Percentiles rank a stretch among this genome's conserved stretches.
Conservation (phyloP, 1,140 invertebrate genomes). For the Chironomus striatipennis region DNA sequence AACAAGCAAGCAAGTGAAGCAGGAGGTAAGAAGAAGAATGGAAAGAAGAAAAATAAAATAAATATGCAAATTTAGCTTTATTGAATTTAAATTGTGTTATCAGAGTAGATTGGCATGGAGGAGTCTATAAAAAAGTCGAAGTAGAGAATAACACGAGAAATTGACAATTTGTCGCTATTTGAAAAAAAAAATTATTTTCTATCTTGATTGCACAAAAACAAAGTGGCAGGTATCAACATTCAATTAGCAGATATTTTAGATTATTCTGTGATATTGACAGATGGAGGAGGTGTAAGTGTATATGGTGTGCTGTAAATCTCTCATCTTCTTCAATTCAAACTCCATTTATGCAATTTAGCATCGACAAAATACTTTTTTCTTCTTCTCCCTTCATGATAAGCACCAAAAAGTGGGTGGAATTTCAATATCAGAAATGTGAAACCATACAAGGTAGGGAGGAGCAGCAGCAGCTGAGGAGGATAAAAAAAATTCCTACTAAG, state of each 20-base stretch:
- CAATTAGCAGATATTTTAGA: slow-evolving; percentile 22
- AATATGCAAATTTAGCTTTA: slow-evolving; percentile 21
- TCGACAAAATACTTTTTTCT: not conserved
- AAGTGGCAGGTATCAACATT: slow-evolving; percentile 20
- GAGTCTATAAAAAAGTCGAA: not conserved
- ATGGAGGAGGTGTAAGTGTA: not conserved
- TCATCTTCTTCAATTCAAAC: not conserved
- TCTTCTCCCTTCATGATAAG: not conserved
- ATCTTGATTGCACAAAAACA: not conserved
- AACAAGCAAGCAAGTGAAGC: too few species aligned
- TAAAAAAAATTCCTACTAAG: too few species aligned
- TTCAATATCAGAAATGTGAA: not conserved
- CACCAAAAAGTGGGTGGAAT: not conserved
- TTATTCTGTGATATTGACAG: slow-evolving; percentile 8
- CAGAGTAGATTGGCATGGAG: not conserved
- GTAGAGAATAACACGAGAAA: not conserved
- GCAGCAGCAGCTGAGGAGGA: not conserved
- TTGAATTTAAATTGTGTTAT: slow-evolving; percentile 22
- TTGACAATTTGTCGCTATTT: slow-evolving; percentile 1
- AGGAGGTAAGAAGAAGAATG: not conserved
- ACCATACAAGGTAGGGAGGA: not conserved
- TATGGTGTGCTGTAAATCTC: not conserved
- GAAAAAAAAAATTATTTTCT: not conserved
- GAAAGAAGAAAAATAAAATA: not conserved
- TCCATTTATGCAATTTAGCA: not conserved